phyloP scores from a whole-genome alignment of 2,888 invertebrate species.

The Ophion ellenae region DNA sequence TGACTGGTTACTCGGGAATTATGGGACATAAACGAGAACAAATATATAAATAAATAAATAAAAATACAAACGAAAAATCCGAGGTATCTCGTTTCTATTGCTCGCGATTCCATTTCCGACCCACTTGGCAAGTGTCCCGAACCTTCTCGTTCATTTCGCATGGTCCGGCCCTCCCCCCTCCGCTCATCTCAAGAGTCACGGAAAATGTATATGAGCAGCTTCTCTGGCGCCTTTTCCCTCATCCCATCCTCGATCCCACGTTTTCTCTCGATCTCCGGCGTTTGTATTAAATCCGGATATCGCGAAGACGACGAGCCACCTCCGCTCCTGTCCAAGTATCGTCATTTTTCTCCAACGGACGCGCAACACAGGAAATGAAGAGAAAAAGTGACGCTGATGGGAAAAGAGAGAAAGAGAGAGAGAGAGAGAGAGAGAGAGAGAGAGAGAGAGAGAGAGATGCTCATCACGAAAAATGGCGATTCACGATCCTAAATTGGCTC shows the following conservation, averaged over 20 bases:
- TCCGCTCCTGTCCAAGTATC: neutral
- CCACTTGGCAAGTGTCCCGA: slow-evolving; percentile 63
- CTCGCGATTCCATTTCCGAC: slow-evolving; percentile 59
- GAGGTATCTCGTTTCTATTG: slow-evolving; percentile 52
- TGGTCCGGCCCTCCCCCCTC: slow-evolving; percentile 11
- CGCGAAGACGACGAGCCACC: slow-evolving; percentile 10
- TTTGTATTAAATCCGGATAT: slow-evolving; percentile 52
- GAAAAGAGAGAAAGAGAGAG: neutral
- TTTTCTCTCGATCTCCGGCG: slow-evolving; percentile 36
- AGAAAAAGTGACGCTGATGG: slow-evolving; percentile 12
- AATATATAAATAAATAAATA: slow-evolving; percentile 15
- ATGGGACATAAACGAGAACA: slow-evolving; percentile 24
- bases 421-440: neutral
- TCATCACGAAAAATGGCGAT: neutral
- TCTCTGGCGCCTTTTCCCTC: slow-evolving; percentile 53
- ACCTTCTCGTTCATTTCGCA: slow-evolving; percentile 56
- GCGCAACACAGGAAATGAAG: slow-evolving; percentile 7
- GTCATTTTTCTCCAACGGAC: slow-evolving; percentile 20
- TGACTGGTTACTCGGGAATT: neutral
- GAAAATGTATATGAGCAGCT: slow-evolving; percentile 48
- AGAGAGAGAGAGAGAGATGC: too few relatives aligned
- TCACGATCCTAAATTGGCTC: slow-evolving; percentile 29
- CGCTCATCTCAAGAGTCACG: neutral
- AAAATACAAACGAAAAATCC: slow-evolving; percentile 50
- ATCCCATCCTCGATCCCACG: neutral